Base-by-base conservation (phyloP, 2,113 vertebrate genomes). In the Jaculus jaculus region DNA sequence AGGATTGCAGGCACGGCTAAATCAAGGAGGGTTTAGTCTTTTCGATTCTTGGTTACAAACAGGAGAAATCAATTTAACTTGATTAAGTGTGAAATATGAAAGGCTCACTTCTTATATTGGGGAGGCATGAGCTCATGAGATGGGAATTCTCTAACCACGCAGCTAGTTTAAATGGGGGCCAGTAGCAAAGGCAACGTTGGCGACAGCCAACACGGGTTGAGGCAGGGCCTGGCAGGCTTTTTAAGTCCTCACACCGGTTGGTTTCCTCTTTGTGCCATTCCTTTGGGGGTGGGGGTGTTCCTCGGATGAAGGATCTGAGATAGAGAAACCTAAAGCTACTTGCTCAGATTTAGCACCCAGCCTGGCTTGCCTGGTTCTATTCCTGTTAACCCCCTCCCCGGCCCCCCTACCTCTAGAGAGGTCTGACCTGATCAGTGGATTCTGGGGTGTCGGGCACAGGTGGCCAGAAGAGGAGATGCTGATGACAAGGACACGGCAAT, bases 401-500 rank as follows among this genome's bases (percentile, higher is more conserved):
- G 13, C 1, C 17, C 13, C 5, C 3, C 23, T 74, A 37, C 39
- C 47, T 54, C 87, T 39, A 37, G 3, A 78, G 63, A 5, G 60
- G 30, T 81, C 58, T 12, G 28, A 58, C 34, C 28, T 24, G 9
- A 17, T 37, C n/a, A 7, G 1, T 47, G 54, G 66, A 24, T 3
- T 83, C 71, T 77, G 3, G 4, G 1, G n/a, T 51, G 28, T 18
- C 65, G 58, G 30, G 3, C n/a, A 42, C 69, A 7, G 2, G 3
- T 13, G 61, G 86, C 51, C 32, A 75, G 17, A 63, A 37, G 47
- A 58, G 6, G 82, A 92, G 66, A 66, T 18, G 32, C 65, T 12
- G 30, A 51, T 5, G 66, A 28, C 0, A 7, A n/a, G 23, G 5
- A 61, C 28, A 5, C 11, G 47, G 3, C 8, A 4, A 11, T 1